Base-by-base conservation (phyloP, 2,113 vertebrate species). In the Rhinolophus ferrumequinum region DNA sequence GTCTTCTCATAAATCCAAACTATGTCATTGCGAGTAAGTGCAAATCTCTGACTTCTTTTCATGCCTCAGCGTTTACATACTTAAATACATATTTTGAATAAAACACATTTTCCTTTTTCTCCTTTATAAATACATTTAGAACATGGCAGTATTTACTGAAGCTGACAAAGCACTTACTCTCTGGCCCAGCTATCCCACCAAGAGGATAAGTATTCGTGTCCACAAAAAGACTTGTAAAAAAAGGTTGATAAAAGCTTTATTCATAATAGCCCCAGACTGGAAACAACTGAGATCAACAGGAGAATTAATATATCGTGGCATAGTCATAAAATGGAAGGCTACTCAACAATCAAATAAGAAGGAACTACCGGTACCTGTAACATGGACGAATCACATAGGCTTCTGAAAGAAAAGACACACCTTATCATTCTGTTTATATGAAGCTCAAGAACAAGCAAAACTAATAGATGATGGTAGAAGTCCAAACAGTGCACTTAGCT, bases 1-100 rank as follows among this genome's bases (percentile, higher is more conserved):
- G 18, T 76, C 35, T 24, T 67, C 24, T 88, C 22, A 75, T 58
- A 50, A 86, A 90, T 58, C 21, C 18, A 69, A 73, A 75, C 50
- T 62, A 33, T 41, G 28, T 92, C 54, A 88, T 52, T 64, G 8
- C 28, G 76, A 60, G 47, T 35, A 64, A n/a, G 4, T 56, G 3
- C 28, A 76, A 76, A 83, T 83, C 21, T 90, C 82, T 94, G 44
- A 13, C 33, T 93, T 35, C 38, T 81, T 93, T 75, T 86, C 60
- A 69, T 33, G 67, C 26, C 16, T 91, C 30, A 87, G 18, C 14
- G 19, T 52, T 91, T 91, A 62, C 41, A 76, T 66, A 85, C 13
- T 72, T 85, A 75, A 90, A 72, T 87, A 81, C 5, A n/a, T 66
- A 30, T 44, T 58, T 91, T 28, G 35, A 54, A 56, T 56, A 56